phyloP scores from a whole-genome alignment of 1,140 invertebrate species.

The Neodiprion lecontei region DNA sequence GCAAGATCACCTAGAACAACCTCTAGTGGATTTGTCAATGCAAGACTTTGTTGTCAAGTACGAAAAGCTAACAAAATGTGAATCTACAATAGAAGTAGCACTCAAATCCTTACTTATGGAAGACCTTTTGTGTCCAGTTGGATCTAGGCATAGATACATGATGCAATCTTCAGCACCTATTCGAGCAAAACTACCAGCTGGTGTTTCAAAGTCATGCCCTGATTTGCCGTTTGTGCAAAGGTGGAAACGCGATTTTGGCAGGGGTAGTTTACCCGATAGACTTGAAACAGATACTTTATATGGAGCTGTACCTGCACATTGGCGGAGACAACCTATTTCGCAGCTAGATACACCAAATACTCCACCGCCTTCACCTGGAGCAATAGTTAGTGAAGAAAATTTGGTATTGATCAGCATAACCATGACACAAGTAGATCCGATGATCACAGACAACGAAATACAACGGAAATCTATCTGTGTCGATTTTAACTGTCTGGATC shows the following conservation, averaged over 20 bases:
- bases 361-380: constrained; percentile 74
- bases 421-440: constrained; percentile 49
- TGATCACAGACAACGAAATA: constrained; percentile 13
- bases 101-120: constrained; percentile 87
- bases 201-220: constrained; percentile 85
- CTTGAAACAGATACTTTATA: constrained; percentile 67
- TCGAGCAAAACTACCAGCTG: constrained; percentile 54
- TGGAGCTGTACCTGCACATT: constrained; percentile 51
- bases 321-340: constrained; percentile 43
- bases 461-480: constrained; percentile 65
- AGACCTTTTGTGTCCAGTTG: constrained; percentile 79
- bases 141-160: constrained; percentile 81
- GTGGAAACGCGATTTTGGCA: constrained; percentile 36
- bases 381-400: constrained; percentile 59
- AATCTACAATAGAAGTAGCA: constrained; percentile 78
- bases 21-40: constrained; percentile 82
- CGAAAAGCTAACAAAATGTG: constrained; percentile 69
- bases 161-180: constrained; percentile 73
- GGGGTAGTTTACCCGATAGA: constrained; percentile 73
- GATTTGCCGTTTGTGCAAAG: constrained; percentile 63
- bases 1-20: constrained; percentile 71
- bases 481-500: constrained; percentile 90
- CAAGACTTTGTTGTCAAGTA: constrained; percentile 81
- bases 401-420: constrained; percentile 65
- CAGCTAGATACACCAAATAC: constrained; percentile 65